These are phyloP conservation scores for Drosophila niveifrons DNA, from an alignment of 2,888 invertebrate genomes.

Conservation along the genomic window DNA sequence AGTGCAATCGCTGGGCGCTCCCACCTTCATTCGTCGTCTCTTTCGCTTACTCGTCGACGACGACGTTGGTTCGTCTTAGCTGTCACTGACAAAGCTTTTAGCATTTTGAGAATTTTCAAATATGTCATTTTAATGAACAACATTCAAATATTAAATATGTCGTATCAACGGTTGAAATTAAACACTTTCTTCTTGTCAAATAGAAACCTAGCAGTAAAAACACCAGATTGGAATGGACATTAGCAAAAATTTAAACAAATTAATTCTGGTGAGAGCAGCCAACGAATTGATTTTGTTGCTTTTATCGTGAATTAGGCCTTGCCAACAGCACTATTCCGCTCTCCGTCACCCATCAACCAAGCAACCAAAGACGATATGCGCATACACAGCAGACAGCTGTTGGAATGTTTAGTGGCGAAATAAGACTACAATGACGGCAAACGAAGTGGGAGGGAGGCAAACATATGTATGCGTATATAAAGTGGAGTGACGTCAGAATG, in stretches of 20 bases:
- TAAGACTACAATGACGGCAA: conserved; percentile 5
- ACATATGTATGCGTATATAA: not conserved
- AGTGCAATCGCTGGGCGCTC: conserved; percentile 30
- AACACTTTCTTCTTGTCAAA: conserved; percentile 27
- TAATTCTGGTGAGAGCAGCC: conserved; percentile 27
- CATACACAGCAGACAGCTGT: conserved; percentile 46
- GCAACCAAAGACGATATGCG: not conserved
- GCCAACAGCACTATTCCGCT: conserved; percentile 4
- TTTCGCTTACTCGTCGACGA: conserved; percentile 6
- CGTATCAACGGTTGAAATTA: conserved; percentile 2
- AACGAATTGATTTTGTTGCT: conserved; percentile 10
- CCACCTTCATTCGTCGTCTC: conserved; percentile 12
- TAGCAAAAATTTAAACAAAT: conserved; percentile 29
- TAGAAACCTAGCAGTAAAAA: conserved; percentile 1
- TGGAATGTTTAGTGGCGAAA: conserved; percentile 52
- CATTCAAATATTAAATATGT: not conserved
- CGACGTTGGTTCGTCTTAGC: conserved; percentile 21
- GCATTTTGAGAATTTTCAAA: conserved; percentile 48
- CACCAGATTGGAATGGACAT: conserved; percentile 13
- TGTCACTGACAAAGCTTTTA: conserved; percentile 12
- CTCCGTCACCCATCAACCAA: not conserved
- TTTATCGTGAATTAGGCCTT: conserved; percentile 32
- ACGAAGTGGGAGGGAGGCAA: conserved; percentile 1
- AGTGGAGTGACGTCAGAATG: conserved; percentile 46
- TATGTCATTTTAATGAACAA: conserved; percentile 32